phyloP scores from a whole-genome alignment of 2,888 invertebrate genomes.

The Rotaria macrura region DNA sequence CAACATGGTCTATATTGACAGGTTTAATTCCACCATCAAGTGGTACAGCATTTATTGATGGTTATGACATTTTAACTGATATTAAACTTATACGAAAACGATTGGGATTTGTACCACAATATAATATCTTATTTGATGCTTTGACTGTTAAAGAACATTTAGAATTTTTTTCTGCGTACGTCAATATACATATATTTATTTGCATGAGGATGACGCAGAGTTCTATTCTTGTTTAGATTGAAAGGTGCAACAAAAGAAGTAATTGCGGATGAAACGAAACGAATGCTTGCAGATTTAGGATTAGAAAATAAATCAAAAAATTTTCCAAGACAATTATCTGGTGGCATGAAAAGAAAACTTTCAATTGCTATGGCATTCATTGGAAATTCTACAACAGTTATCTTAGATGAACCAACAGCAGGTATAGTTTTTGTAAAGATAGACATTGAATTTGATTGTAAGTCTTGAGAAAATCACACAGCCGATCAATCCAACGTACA shows the following conservation, averaged over 20 bases:
- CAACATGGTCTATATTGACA: constrained; percentile 51
- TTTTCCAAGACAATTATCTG: constrained; percentile 51
- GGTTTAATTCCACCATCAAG: constrained; percentile 65
- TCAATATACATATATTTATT: background rate
- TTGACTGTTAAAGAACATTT: constrained; percentile 50
- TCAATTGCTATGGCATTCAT: constrained; percentile 77
- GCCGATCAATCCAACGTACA: too few relatives aligned
- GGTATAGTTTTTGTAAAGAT: too few relatives aligned
- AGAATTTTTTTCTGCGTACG: constrained; percentile 43
- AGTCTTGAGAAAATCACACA: too few relatives aligned
- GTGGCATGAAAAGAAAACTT: constrained; percentile 75
- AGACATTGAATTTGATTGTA: background rate
- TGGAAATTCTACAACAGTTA: constrained; percentile 56
- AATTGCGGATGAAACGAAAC: constrained; percentile 49
- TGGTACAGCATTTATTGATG: constrained; percentile 66
- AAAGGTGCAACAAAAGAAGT: constrained; percentile 46
- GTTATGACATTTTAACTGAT: constrained; percentile 61
- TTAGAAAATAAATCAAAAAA: constrained; percentile 56
- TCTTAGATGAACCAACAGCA: constrained; percentile 55
- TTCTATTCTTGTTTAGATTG: constrained; percentile 55
- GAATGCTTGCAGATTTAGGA: constrained; percentile 62
- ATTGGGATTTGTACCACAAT: constrained; percentile 78
- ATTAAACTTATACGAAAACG: constrained; percentile 60
- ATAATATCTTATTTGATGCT: constrained; percentile 63
- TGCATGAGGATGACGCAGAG: too few relatives aligned